Base-by-base conservation (phyloP, 2,888 invertebrate species). In the Spilosoma lubricipeda region DNA sequence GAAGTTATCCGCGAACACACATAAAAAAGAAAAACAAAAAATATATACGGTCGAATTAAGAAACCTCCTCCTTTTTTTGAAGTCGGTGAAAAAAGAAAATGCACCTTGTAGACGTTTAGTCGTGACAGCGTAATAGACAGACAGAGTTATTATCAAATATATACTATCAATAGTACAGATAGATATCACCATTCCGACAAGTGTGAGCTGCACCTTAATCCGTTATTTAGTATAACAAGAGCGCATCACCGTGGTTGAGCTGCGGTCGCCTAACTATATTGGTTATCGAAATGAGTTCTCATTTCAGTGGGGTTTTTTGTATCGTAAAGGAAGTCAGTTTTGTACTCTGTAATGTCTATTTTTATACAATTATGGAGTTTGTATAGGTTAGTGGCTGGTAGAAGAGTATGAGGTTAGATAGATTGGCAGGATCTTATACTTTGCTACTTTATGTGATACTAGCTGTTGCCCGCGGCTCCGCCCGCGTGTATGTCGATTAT, bases 201-300 rank as follows among this genome's bases (percentile, higher is more conserved):
- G n/a, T 74, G 2, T 76, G 71, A 71, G n/a, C 18, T 15, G 48
- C 65, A 27, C 73, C 15, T 76, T 67, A 73, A 33, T n/a, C 45
- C 59, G 33, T 71, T 39, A 74, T 74, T 77, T 64, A 5, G 65
- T 67, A 66, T 67, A 73, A 72, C 66, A 66, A 72, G 70, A 11
- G 63, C n/a, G 45, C 72, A 77, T 77, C 77, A 56, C 39, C 56
- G 76, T 68, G 73, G 74, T 73, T 18, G 56, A 42, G 23, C 33
- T 83, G 83, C 72, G 83, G 83, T 81, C 27, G 45, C 30, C 59
- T 84, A 79, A 80, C 77, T 52, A 82, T 82, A 84, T 84, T 83
- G 84, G 80, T 79, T 83, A 76, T 76, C 65, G 65, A 18, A 76
- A 76, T 82, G 75, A 70, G 77, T 45, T 70, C 72, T 52, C 66